Conservation (phyloP, 2,888 invertebrate genomes). For the Torymus auratus region DNA sequence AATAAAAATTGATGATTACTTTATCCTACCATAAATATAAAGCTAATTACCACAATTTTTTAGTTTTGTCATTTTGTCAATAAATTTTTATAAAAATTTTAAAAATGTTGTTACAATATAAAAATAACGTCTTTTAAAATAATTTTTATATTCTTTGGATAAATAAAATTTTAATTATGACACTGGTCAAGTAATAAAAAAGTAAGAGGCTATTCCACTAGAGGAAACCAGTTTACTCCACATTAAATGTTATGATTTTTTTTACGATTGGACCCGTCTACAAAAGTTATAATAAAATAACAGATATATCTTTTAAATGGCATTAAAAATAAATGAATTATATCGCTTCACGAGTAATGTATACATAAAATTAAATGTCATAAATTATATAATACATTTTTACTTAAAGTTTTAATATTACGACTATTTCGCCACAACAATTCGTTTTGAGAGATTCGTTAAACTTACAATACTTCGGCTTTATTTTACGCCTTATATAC, state of each 20-base stretch:
- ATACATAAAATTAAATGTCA: slow-evolving; percentile 22
- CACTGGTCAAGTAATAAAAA: slow-evolving; percentile 28
- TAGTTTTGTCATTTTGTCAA: too few species aligned
- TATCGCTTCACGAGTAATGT: slow-evolving; percentile 12
- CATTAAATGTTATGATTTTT: slow-evolving; percentile 44
- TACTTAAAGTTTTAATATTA: slow-evolving; percentile 22
- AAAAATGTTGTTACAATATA: too few species aligned
- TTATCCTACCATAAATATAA: too few species aligned
- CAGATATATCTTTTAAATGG: slow-evolving; percentile 34
- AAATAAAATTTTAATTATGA: slow-evolving; percentile 19
- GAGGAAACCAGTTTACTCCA: slow-evolving; percentile 50
- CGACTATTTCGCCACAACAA: background rate
- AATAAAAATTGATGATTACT: too few species aligned
- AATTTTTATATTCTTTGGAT: slow-evolving; percentile 12
- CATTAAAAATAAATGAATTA: slow-evolving; percentile 53
- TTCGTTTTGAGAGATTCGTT: slow-evolving; percentile 2
- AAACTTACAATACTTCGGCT: background rate
- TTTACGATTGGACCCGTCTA: slow-evolving; percentile 43
- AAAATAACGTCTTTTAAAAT: too few species aligned
- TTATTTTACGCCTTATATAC: too few species aligned
- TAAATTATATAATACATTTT: slow-evolving; percentile 26
- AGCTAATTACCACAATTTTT: too few species aligned
- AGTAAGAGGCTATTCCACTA: slow-evolving; percentile 18
- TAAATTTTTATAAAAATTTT: too few species aligned
- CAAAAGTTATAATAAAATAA: slow-evolving; percentile 44